phyloP scores from a whole-genome alignment of 1,140 invertebrate genomes.

The Drosophila serrata region DNA sequence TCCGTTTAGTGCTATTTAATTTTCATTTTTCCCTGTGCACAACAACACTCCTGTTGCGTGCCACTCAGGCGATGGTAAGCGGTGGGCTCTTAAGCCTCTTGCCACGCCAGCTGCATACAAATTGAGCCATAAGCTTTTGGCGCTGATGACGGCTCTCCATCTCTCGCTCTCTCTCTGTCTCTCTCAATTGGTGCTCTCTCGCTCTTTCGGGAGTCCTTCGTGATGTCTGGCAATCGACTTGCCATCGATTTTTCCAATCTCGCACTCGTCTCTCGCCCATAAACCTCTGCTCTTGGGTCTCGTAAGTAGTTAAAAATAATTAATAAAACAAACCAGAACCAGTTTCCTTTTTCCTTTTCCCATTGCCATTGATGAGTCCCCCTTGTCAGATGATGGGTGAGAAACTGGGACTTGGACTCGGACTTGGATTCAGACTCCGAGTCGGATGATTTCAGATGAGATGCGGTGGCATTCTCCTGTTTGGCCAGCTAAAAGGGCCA shows the following conservation, averaged over 20 bases:
- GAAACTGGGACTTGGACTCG: constrained; percentile 17
- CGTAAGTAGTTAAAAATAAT: constrained; percentile 73
- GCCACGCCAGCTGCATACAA: constrained; percentile 77
- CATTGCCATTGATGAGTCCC: constrained; percentile 45
- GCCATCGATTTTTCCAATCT: constrained; percentile 62
- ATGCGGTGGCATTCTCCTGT: constrained; percentile 39
- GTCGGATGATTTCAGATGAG: constrained; percentile 4
- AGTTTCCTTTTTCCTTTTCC: constrained; percentile 60
- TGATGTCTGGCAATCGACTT: constrained; percentile 55
- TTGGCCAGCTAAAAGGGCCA: constrained; percentile 60
- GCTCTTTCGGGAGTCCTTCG: constrained; percentile 27
- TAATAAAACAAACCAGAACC: constrained; percentile 76
- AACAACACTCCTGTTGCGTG: constrained; percentile 29
- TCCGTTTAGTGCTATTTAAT: constrained; percentile 17
- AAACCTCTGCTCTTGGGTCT: constrained; percentile 21
- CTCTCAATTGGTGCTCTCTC: neutral
- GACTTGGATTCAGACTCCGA: neutral
- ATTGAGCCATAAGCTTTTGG: constrained; percentile 77
- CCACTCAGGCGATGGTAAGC: constrained; percentile 41
- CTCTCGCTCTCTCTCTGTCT: neutral
- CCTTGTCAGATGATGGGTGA: constrained; percentile 1
- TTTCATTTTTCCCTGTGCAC: constrained; percentile 31
- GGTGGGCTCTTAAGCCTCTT: constrained; percentile 62
- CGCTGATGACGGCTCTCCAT: constrained; percentile 49
- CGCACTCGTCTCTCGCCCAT: constrained; percentile 38